Conservation (phyloP, 1,140 invertebrate genomes). For the Lutraria rhynchaena region DNA sequence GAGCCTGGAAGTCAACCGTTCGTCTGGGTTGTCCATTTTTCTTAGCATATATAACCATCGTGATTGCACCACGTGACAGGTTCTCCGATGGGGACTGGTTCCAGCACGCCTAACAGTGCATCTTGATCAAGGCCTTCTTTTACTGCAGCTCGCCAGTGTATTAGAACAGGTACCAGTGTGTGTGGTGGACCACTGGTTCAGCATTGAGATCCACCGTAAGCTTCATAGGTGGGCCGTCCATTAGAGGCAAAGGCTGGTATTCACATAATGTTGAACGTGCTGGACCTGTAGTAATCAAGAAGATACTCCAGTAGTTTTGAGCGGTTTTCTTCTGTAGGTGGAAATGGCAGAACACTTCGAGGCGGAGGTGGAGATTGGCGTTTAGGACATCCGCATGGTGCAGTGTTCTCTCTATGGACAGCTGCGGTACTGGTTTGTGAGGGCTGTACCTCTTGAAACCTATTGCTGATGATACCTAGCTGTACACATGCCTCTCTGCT, state of each 20-base stretch:
- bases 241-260: constrained; percentile 62
- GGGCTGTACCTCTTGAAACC: not conserved
- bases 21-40: constrained; percentile 62
- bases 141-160: constrained; percentile 63
- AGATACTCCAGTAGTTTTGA: constrained; percentile 48
- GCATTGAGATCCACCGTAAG: constrained; percentile 56
- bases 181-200: constrained; percentile 42
- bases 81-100: constrained; percentile 61
- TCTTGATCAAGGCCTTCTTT: constrained; percentile 61
- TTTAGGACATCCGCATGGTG: too few relatives aligned
- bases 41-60: constrained; percentile 64
- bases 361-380: not conserved
- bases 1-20: constrained; percentile 63
- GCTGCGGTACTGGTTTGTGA: not conserved
- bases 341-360: constrained; percentile 35
- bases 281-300: constrained; percentile 57
- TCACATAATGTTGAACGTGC: constrained; percentile 60
- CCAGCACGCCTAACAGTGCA: constrained; percentile 62
- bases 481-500: too few relatives aligned
- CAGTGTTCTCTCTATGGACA: too few relatives aligned
- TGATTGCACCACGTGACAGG: constrained; percentile 68
- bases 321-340: constrained; percentile 47
- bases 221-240: constrained; percentile 52
- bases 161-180: constrained; percentile 53
- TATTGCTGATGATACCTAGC: too few relatives aligned